Evolutionary conservation across 2,113 vertebrate species (phyloP).

Genomic region (Isurus oxyrinchus): DNA sequence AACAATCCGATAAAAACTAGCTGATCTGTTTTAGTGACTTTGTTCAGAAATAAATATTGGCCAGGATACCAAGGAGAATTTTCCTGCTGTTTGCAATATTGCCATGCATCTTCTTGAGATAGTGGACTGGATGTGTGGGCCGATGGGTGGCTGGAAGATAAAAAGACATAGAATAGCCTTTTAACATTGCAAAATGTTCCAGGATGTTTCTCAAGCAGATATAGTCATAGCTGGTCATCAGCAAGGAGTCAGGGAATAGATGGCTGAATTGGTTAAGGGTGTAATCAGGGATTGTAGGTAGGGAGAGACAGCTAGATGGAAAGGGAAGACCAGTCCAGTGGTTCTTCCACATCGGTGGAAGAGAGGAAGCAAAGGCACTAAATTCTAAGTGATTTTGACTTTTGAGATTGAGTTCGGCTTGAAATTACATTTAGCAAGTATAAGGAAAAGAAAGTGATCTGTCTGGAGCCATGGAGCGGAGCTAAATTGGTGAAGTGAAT

Average conservation of each 20-base stretch:
- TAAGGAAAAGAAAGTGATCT: neutral
- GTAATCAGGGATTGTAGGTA: neutral
- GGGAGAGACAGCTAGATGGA: neutral
- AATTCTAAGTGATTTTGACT: neutral
- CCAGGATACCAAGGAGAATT: too few species aligned
- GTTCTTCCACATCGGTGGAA: neutral
- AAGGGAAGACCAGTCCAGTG: neutral
- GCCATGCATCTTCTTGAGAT: too few species aligned
- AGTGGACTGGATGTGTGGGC: neutral
- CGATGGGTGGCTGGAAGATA: neutral
- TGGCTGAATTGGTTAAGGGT: neutral
- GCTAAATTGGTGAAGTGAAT: neutral
- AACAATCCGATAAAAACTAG: too few species aligned
- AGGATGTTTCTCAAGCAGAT: neutral
- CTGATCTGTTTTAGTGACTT: too few species aligned
- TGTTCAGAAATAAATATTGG: too few species aligned
- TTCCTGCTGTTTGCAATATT: neutral
- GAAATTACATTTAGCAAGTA: neutral
- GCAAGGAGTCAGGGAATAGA: neutral
- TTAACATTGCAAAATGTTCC: neutral
- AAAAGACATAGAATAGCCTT: fast-evolving
- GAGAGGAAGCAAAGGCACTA: neutral
- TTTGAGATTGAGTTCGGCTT: neutral
- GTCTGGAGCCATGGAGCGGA: neutral
- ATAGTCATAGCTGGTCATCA: neutral